Percentiles rank a stretch among this genome's conserved stretches.
phyloP scores from a whole-genome alignment of 2,113 vertebrate species.

The Triplophysa rosa region DNA sequence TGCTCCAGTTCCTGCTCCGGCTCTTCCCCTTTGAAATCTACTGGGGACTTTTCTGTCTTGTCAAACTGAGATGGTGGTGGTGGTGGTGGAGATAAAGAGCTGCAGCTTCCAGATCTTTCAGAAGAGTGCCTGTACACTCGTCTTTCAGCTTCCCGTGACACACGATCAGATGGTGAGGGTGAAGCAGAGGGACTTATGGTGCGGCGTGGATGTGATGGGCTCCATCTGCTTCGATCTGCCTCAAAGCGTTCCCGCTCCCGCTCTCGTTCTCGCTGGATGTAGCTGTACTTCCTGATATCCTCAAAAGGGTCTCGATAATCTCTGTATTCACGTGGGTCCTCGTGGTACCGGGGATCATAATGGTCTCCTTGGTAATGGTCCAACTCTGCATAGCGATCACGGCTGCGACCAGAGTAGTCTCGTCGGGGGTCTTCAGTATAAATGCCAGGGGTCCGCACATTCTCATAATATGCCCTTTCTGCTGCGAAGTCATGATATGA shows the following conservation, averaged over 20 bases:
- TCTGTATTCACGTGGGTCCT: conserved; percentile 92
- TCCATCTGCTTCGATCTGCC: conserved; percentile 89
- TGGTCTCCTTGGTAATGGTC: conserved; percentile 95
- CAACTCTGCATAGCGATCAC: conserved; percentile 92
- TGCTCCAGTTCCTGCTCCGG: conserved; percentile 79
- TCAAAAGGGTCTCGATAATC: conserved; percentile 95
- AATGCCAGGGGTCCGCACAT: conserved; percentile 83
- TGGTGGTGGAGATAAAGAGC: conserved; percentile 88
- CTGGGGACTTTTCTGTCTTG: conserved; percentile 83
- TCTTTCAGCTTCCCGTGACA: conserved; percentile 88
- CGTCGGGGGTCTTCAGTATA: conserved; percentile 91
- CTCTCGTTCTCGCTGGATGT: conserved; percentile 91
- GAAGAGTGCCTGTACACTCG: conserved; percentile 93
- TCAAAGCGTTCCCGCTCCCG: conserved; percentile 92
- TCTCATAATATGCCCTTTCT: conserved; percentile 93
- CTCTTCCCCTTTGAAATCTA: conserved; percentile 88
- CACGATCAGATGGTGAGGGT: conserved; percentile 85
- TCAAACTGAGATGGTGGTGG: conserved; percentile 87
- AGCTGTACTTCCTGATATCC: conserved; percentile 96
- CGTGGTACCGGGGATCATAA: conserved; percentile 93
- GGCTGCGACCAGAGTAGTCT: conserved; percentile 88
- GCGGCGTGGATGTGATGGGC: conserved; percentile 86
- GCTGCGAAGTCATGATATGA: conserved; percentile 89
- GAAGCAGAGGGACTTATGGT: conserved; percentile 85
- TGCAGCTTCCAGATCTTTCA: conserved; percentile 92